Percentiles rank a stretch among this genome's conserved stretches.
phyloP scores from a whole-genome alignment of 2,113 vertebrate species.

The Festucalex cinctus region DNA sequence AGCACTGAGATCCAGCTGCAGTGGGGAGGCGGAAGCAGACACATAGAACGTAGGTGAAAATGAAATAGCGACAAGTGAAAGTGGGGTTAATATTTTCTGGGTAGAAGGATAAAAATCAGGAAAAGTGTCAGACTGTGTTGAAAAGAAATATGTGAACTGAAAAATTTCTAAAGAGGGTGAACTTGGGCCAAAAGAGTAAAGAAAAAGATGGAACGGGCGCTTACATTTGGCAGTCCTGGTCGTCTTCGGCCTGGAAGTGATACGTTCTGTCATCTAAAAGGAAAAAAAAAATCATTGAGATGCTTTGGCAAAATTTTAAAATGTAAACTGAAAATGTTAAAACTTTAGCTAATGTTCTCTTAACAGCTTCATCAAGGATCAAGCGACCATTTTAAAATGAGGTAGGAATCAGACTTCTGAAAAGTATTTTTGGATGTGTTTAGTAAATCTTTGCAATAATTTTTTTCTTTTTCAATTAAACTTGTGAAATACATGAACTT shows the following conservation, averaged over 20 bases:
- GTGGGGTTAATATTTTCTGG: conserved; percentile 7
- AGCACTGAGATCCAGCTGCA: conserved; percentile 96
- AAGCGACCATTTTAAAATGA: no score
- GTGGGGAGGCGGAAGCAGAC: neutral
- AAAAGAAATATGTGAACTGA: conserved; percentile 15
- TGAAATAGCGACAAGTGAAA: neutral
- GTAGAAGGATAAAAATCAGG: conserved; percentile 25
- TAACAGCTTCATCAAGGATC: no score
- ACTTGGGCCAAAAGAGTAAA: neutral
- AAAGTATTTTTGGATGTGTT: no score
- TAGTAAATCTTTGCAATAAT: no score
- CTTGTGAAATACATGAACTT: no score
- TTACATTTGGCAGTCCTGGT: conserved; percentile 81
- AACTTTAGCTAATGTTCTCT: no score
- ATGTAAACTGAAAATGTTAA: no score
- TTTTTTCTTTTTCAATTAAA: no score
- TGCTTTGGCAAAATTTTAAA: no score
- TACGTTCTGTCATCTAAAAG: conserved; percentile 77
- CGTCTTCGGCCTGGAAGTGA: conserved; percentile 82
- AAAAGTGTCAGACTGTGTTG: conserved; percentile 21
- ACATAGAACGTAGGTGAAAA: neutral
- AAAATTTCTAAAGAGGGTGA: conserved; percentile 14
- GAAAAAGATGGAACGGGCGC: conserved; percentile 23
- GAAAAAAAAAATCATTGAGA: neutral
- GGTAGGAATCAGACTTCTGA: no score